Base-by-base conservation (phyloP, 2,888 invertebrate genomes). In the Phaedon cochleariae region DNA sequence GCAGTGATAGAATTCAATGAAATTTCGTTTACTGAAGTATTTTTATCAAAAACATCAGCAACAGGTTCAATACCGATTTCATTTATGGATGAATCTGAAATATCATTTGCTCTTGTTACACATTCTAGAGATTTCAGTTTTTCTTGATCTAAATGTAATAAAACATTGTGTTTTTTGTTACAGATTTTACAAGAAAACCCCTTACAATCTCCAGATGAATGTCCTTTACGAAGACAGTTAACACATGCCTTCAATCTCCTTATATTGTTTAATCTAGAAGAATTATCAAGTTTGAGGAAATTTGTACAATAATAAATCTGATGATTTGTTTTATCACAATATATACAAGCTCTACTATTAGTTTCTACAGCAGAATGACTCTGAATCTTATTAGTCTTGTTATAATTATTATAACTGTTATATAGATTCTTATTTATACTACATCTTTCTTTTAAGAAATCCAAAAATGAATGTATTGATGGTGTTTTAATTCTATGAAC, bases 151-250 rank as follows among this genome's bases (percentile, higher is more conserved):
- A 58, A n/a, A 58, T 58, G 58, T 29, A 45, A 46, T 26, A 58
- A 46, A 2, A 46, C 29, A 46, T 58, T 58, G 1, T 45, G 58
- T 58, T 58, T 58, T 58, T 58, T 58, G 29, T 58, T 57, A 45
- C 57, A 57, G n/a, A n/a, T 57, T 20, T 45, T 57, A 15, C 57
- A 57, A 17, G 57, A 6, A 46, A 58, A 58, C n/a, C n/a, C 20
- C 26, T 22, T 46, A 26, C 58, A 58, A 46, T 12, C 15, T 45
- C 46, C 26, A 58, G 46, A 58, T 46, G 45, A 45, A 37, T 58
- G 46, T 10, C 58, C 58, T 26, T 45, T 58, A 15, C 58, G 45
- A 22, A 57, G 26, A 45, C 57, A 57, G 26, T 45, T 57, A 22
- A 45, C 22, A 15, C 57, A 57, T 22, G n/a, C 45, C 6, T 22